Base-by-base conservation (phyloP, 2,888 invertebrate species). In the Zygogramma bicolorata region DNA sequence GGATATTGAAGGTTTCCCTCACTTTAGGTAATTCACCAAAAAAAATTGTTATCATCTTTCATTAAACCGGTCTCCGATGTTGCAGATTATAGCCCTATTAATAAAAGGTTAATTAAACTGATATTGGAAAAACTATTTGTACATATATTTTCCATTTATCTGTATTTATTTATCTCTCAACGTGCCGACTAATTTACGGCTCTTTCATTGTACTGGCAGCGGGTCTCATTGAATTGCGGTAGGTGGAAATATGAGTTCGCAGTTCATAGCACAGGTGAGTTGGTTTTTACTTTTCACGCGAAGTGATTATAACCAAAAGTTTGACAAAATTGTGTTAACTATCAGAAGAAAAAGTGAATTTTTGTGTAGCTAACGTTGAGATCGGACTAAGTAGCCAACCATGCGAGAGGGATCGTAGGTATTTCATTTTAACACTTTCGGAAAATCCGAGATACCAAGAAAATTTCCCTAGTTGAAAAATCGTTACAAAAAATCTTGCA, bases 91-190 rank as follows among this genome's bases (percentile, higher is more conserved):
- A 46, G 8, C 20, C 20, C 46, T 46, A 46, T 46, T 46, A 46
- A 46, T 46, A 46, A 46, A 46, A 46, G 10, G 46, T 46, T 46
- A 46, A 46, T 46, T 46, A 46, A 46, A 20, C 46, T 20, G 6
- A 46, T 46, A 46, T 46, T 46, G 46, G 46, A 46, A 46, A 46
- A 20, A 20, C 10, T 46, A 46, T 46, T 46, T 46, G 46, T 20
- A 46, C 46, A 46, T 18, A 20, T 46, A 46, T 46, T 18, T 46
- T 18, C 46, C 46, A 46, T 46, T 46, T 46, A 46, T 46, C 46
- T 20, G 46, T 46, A 46, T 46, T 46, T 46, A 20, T 46, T 46
- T 46, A 46, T 46, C 46, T 46, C 46, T 46, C 20, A 46, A 46
- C 18, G 20, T 46, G 20, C 2, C 10, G 18, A 18, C 18, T 46